Evolutionary conservation across 2,797 vertebrate genomes (phyloP).

Genomic region (Champsocephalus gunnari): DNA sequence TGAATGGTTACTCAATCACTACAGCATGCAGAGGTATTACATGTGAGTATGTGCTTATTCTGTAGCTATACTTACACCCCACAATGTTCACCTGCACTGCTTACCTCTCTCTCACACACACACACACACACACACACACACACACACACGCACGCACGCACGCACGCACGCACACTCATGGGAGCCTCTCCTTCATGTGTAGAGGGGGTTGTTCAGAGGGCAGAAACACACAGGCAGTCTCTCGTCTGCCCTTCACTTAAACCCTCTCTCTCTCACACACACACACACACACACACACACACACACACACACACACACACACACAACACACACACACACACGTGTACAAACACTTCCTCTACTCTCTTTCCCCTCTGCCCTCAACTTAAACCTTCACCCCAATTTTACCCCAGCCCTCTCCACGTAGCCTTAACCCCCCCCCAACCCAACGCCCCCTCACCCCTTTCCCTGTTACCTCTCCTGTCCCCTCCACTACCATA

Average conservation of each 20-base stretch:
- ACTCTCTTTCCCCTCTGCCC: slow-evolving; percentile 74
- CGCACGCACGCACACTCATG: slow-evolving; percentile 17
- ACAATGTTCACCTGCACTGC: slow-evolving; percentile 19
- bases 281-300: slow-evolving; percentile 32
- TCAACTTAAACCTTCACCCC: slow-evolving; percentile 83
- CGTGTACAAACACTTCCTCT: slow-evolving; percentile 53
- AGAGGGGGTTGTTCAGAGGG: slow-evolving; percentile 73
- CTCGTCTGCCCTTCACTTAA: slow-evolving; percentile 73
- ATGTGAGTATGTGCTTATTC: too few relatives aligned
- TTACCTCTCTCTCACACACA: neutral
- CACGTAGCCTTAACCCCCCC: slow-evolving; percentile 68
- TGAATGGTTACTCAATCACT: neutral
- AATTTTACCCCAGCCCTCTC: slow-evolving; percentile 71
- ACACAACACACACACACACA: slow-evolving; percentile 34
- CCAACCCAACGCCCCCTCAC: slow-evolving; percentile 52
- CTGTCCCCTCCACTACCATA: slow-evolving; percentile 16
- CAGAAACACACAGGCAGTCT: slow-evolving; percentile 74
- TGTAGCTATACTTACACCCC: too few relatives aligned
- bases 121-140: slow-evolving; percentile 12
- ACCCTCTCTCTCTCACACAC: slow-evolving; percentile 44
- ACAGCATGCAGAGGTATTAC: neutral
- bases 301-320: slow-evolving; percentile 16
- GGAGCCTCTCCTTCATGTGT: slow-evolving; percentile 54
- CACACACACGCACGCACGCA: slow-evolving; percentile 5
- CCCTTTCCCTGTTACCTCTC: slow-evolving; percentile 54